Conservation (phyloP, 2,888 invertebrate species). For the Muscina levida region DNA sequence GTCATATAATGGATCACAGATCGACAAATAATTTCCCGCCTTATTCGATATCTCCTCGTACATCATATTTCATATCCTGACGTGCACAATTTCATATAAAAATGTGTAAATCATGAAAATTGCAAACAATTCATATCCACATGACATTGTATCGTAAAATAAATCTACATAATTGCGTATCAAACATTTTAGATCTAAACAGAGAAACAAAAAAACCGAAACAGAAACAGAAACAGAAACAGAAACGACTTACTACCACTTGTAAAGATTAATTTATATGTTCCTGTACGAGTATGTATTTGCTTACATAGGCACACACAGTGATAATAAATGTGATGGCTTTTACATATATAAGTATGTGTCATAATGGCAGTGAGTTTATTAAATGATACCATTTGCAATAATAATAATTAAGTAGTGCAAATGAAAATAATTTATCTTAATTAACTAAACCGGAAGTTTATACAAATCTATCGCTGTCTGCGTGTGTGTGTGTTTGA, state of each 20-base stretch:
- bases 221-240: slow-evolving; percentile 6
- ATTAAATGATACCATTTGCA: not conserved
- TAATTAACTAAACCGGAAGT: slow-evolving; percentile 60
- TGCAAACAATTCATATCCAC: slow-evolving; percentile 51
- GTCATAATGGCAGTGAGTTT: not conserved
- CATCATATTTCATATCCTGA: too few species aligned
- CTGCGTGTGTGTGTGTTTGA: too few species aligned
- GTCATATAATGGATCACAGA: too few species aligned
- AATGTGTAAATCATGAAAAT: slow-evolving; percentile 43
- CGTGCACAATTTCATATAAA: too few species aligned
- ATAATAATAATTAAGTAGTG: slow-evolving; percentile 50
- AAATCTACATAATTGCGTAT: slow-evolving; percentile 20
- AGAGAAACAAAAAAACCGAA: too few species aligned
- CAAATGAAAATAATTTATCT: slow-evolving; percentile 49
- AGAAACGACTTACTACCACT: slow-evolving; percentile 23
- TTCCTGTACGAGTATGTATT: not conserved
- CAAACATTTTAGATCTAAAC: slow-evolving; percentile 23
- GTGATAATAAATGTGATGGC: not conserved
- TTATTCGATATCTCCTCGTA: too few species aligned
- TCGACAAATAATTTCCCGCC: too few species aligned
- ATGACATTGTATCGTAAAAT: slow-evolving; percentile 60
- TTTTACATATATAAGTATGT: not conserved
- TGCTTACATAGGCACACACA: not conserved
- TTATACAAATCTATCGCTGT: slow-evolving; percentile 17
- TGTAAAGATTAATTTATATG: not conserved